These are phyloP conservation scores for Vulpes lagopus DNA, from an alignment of 2,113 vertebrate species.

Conservation along the genomic window DNA sequence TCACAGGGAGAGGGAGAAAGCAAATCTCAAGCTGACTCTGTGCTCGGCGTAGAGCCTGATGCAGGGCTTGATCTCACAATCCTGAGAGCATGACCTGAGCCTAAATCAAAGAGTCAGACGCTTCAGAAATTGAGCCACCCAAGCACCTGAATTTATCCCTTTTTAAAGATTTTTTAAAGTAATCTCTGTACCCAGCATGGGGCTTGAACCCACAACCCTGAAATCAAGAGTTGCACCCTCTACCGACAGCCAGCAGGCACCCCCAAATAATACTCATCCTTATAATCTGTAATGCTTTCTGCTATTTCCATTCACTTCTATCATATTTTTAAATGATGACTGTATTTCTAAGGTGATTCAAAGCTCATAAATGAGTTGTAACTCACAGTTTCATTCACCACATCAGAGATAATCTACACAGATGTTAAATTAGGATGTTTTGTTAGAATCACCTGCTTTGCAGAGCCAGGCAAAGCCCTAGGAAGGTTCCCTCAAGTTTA, in stretches of 20 bases:
- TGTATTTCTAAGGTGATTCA: not conserved
- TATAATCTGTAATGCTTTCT: not conserved
- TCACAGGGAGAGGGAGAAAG: not conserved
- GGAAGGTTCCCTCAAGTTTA: not conserved
- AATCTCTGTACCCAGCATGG: not conserved
- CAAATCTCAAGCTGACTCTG: not conserved
- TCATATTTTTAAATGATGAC: not conserved
- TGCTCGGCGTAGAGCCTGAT: not conserved
- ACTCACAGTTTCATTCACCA: not conserved
- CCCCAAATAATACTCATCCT: not conserved
- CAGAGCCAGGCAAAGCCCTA: not conserved
- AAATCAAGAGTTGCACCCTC: not conserved
- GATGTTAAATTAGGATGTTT: not conserved
- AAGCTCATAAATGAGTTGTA: not conserved
- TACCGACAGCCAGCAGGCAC: not conserved
- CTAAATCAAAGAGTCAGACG: not conserved
- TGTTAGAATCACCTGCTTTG: not conserved
- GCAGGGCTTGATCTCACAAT: not conserved
- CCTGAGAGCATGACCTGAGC: not conserved
- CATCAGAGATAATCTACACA: not conserved
- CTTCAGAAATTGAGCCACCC: not conserved
- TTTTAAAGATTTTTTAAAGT: not conserved
- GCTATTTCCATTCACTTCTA: not conserved
- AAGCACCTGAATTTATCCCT: not conserved
- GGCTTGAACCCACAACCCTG: not conserved